Base-by-base conservation (phyloP, 2,113 vertebrate genomes). In the Cariama cristata region DNA sequence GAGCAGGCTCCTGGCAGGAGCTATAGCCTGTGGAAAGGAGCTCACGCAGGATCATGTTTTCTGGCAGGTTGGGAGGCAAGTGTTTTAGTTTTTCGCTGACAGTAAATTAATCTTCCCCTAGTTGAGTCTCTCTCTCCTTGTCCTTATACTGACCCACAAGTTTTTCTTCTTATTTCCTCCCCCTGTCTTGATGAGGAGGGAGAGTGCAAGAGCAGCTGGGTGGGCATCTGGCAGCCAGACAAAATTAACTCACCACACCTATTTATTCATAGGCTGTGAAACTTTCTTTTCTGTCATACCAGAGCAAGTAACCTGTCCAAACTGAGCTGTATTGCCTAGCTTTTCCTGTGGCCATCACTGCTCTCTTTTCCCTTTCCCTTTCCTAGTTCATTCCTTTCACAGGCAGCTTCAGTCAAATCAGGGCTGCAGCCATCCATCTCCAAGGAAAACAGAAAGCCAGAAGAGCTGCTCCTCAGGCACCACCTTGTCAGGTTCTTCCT, bases 31-130 rank as follows among this genome's bases (percentile, higher is more conserved):
- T 32, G n/a, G 16, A 75, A 11, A 49, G n/a, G 4, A 49, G 13
- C 55, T 14, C 53, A 27, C 3, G 1, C 14, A 49, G 20, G 9
- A 32, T 5, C 1, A 40, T 0, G 0, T 56, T 88, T 81, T 58
- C 22, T 58, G 47, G 6, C 22, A 82, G 42, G 14, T 15, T 68
- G 26, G 8, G 68, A 67, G 19, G 28, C 53, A 58, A 68, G 6
- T 8, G 4, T 5, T 85, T 42, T 18, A 30, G 26, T 58, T 88
- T 67, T 77, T 59, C 2, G 27, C 4, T 47, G 38, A 18, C 6
- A 12, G 7, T 28, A 80, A 67, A 67, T 68, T 68, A 62, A 55
- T 69, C 12, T 63, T 86, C 32, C 21, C 2, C 49, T 30, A 66
- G 23, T 12, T 58, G 10, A 77, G 5, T 52, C 24, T 69, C 16